Evolutionary conservation across 2,113 vertebrate genomes (phyloP).

Genomic region (Odocoileus hemionus): DNA sequence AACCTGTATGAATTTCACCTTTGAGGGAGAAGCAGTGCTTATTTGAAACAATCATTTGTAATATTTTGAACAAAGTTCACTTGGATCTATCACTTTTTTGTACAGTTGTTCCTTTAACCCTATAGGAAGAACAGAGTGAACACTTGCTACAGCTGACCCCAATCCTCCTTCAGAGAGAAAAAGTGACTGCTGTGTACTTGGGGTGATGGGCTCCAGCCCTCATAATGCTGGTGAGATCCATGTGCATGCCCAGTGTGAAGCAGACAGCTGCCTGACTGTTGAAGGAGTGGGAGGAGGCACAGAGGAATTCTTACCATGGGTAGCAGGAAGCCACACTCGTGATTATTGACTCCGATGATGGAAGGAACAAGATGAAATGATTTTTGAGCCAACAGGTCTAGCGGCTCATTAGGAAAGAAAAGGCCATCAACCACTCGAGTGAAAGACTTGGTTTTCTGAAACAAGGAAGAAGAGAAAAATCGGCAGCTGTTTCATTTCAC

Average conservation of each 20-base stretch:
- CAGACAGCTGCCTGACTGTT: background rate
- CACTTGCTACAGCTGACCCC: no score
- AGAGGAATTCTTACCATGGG: slow-evolving; percentile 43
- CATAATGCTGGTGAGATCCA: accelerated
- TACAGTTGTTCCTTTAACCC: background rate
- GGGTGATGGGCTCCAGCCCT: no score
- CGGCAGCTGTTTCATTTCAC: background rate
- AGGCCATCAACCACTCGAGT: slow-evolving; percentile 79
- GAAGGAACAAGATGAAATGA: slow-evolving; percentile 81
- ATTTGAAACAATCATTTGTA: background rate
- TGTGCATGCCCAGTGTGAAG: background rate
- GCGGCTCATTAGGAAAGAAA: slow-evolving; percentile 77
- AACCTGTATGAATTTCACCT: background rate
- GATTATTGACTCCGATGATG: slow-evolving; percentile 84
- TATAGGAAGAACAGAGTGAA: background rate
- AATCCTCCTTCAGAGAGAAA: background rate
- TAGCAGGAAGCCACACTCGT: slow-evolving; percentile 86
- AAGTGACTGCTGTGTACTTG: no score
- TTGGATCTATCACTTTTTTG: background rate
- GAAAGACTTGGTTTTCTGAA: slow-evolving; percentile 52
- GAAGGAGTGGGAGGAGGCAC: background rate
- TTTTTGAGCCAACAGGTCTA: slow-evolving; percentile 78
- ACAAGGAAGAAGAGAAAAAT: background rate
- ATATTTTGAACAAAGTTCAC: background rate
- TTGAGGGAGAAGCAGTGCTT: background rate